Base-by-base conservation (phyloP, 2,888 invertebrate species). In the Hyalella azteca region DNA sequence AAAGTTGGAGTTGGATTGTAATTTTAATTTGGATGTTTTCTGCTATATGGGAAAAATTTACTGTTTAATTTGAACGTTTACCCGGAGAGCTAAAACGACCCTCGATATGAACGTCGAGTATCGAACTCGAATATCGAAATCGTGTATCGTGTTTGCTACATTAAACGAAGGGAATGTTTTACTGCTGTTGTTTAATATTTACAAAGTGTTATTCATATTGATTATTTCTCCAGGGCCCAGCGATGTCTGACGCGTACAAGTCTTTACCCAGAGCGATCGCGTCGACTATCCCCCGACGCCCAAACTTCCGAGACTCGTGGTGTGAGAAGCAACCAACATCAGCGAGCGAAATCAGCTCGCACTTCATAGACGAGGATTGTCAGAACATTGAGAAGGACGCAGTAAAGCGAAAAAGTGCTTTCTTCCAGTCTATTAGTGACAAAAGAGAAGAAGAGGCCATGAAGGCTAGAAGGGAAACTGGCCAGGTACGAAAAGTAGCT, bases 281-380 rank as follows among this genome's bases (percentile, higher is more conserved):
- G 41, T 79, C 79, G 7, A 79, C 79, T 15, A 79, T 79, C 19
- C 79, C 79, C 7, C 45, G 54, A 48, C 22, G 79, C 19, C 45
- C 45, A 9, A 73, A 29, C 13, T 29, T 41, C 26, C n/a, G 54
- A 19, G 73, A 79, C 13, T 73, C 73, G 15, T 79, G 79, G 79
- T 19, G 15, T 48, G 13, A 22, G 5, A 26, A 11, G 22, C 41
- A 48, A 60, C n/a, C n/a, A 77, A 22, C 49, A 19, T n/a, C 39
- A 19, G n/a, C 45, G 5, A 3, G 11, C 4, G 19, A 19, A 29
- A 13, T 3, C 5, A 15, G 9, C 13, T 36, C 5, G 49, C 19
- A 50, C 26, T 50, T 50, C 11, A 41, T 15, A n/a, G n/a, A 5
- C 29, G 29, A 22, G 41, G 26, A 5, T 11, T n/a, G 7, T 9